Conservation (phyloP, 2,113 vertebrate species). For the Alces alces region DNA sequence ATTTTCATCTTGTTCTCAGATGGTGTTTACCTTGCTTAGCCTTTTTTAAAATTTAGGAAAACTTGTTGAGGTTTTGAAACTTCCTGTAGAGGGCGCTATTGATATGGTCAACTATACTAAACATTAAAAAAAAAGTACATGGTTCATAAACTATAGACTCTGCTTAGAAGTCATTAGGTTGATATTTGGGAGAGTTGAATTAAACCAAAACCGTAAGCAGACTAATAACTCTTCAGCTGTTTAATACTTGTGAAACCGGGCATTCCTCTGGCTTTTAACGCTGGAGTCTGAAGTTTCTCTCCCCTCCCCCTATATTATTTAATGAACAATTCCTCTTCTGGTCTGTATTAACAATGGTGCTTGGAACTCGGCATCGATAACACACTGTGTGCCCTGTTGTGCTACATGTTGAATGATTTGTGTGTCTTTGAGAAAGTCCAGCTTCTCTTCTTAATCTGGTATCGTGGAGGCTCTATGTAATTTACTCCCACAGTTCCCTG, state of each 20-base stretch:
- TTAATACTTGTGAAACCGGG: constrained; percentile 19
- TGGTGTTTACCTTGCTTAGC: neutral
- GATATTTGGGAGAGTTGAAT: constrained; percentile 30
- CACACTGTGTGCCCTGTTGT: constrained; percentile 71
- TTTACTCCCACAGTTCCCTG: constrained; percentile 63
- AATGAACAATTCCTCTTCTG: constrained; percentile 70
- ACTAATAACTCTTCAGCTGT: constrained; percentile 4
- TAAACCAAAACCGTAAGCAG: constrained; percentile 30
- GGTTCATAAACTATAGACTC: constrained; percentile 6
- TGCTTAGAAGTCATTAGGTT: constrained; percentile 32
- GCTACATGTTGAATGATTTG: constrained; percentile 72
- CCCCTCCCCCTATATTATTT: constrained; percentile 62
- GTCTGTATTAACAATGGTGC: constrained; percentile 71
- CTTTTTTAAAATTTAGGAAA: neutral
- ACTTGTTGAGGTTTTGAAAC: neutral
- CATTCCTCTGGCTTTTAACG: neutral
- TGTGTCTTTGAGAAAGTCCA: constrained; percentile 74
- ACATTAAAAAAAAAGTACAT: neutral
- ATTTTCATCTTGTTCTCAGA: neutral
- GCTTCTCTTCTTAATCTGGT: constrained; percentile 67
- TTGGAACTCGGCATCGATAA: constrained; percentile 61
- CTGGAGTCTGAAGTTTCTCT: neutral
- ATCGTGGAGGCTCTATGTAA: constrained; percentile 62
- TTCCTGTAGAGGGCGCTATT: constrained; percentile 78
- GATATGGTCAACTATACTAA: constrained; percentile 64